Evolutionary conservation across 2,888 invertebrate genomes (phyloP).

Genomic region (Sabatieria punctata): DNA sequence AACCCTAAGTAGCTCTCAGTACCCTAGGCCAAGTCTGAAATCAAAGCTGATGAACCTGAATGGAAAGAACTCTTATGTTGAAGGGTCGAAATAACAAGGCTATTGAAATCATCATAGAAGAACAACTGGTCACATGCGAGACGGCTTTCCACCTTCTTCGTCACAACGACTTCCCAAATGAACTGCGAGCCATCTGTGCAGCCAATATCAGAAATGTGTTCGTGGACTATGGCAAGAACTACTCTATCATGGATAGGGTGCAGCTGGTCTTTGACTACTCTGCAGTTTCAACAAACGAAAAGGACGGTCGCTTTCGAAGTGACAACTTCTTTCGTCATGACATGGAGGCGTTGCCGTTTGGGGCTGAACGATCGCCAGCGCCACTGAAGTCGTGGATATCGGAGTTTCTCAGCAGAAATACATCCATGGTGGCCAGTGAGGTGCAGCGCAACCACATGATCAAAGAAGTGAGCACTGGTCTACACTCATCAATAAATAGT

Average conservation of each 20-base stretch:
- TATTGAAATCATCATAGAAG: slow-evolving; percentile 30
- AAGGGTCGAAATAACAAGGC: slow-evolving; percentile 32
- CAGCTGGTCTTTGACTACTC: slow-evolving; percentile 32
- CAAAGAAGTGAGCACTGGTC: background rate
- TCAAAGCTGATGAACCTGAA: too few relatives aligned
- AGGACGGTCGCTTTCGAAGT: too few relatives aligned
- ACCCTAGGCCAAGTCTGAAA: too few relatives aligned
- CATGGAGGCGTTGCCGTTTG: too few relatives aligned
- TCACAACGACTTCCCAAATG: slow-evolving; percentile 27
- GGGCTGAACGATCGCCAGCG: too few relatives aligned
- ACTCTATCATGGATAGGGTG: slow-evolving; percentile 29
- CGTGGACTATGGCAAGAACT: slow-evolving; percentile 31
- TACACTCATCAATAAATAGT: too few relatives aligned
- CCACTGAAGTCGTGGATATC: slow-evolving; percentile 15
- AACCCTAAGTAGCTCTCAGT: too few relatives aligned
- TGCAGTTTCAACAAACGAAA: slow-evolving; percentile 21
- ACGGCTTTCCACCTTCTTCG: slow-evolving; percentile 30
- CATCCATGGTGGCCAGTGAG: slow-evolving; percentile 25
- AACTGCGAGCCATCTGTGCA: slow-evolving; percentile 24
- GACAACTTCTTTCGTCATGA: too few relatives aligned
- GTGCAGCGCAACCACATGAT: background rate
- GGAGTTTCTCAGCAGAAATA: slow-evolving; percentile 27
- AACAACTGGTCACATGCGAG: slow-evolving; percentile 31
- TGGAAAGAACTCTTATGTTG: too few relatives aligned
- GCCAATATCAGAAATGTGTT: slow-evolving; percentile 25